Base-by-base conservation (phyloP, 1,140 invertebrate genomes). In the Temnothorax longispinosus region DNA sequence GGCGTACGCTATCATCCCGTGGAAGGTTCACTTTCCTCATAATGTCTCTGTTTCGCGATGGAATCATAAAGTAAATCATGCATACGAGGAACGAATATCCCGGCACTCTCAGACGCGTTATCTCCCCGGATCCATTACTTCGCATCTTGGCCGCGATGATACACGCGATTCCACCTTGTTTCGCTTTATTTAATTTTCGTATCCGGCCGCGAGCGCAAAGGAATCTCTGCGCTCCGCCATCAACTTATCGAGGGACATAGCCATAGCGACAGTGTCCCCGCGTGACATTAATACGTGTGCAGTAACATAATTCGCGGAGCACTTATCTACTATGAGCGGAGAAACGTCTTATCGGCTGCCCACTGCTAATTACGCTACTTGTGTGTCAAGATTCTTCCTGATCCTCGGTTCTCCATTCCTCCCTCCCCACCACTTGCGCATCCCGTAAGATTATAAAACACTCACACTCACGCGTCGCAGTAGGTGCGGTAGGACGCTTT, bases 311-410 rank as follows among this genome's bases (percentile, higher is more conserved):
- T 84, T 84, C 69, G 80, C 80, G n/a, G 2, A 35, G 54, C 80
- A 60, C 80, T 84, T 84, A 84, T 84, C 80, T 75, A 38, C 35
- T 74, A 84, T 21, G 41, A 50, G 54, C 27, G 52, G 2, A 18
- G 27, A 60, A 74, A 47, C 27, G 54, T 50, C 54, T 44, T 67
- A 84, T 74, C 74, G 82, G 35, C 47, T 85, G 47, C 44, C 47
- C 50, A 21, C 74, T 18, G 50, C 78, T 89, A 87, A 90, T 90
- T 87, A 69, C 47, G 44, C 88, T 86, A 90, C 89, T 90, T 90
- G 89, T 27, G 27, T 27, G 27, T 89, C 80, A 80, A 80, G 77
- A 86, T 80, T 87, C 84, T 50, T 62, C 41, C 3, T 47, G 52
- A 44, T 56, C 15, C 41, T 35, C 32, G 13, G 38, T 62, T 44